Base-by-base conservation (phyloP, 2,113 vertebrate genomes). In the Sterrhoptilus dennistouni region DNA sequence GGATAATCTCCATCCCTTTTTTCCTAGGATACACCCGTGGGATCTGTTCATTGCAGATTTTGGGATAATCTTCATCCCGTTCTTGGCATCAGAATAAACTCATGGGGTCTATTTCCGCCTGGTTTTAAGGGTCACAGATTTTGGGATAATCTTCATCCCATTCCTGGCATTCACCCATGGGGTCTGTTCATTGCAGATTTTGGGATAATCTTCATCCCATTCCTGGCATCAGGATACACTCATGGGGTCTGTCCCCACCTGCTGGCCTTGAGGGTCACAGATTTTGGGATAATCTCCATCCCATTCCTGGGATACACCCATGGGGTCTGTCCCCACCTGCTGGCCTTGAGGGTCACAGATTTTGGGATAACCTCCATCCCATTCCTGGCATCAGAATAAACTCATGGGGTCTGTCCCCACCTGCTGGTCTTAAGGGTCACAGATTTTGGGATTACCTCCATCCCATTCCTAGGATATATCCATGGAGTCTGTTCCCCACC, bases 1-100 rank as follows among this genome's bases (percentile, higher is more conserved):
- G 74, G 44, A 36, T n/a, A 5, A 33, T 0, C 29, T 27, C 50
- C 36, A 42, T 25, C 36, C 7, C 52, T n/a, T 0, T n/a, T 38
- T 38, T 57, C 31, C 29, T 25, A 16, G 50, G 36, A 28, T 35
- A 3, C 25, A 50, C 49, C 13, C 24, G 15, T 12, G 24, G 50
- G 15, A 14, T 28, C 50, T 28, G 50, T 52, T 17, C 17, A 27
- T 7, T 6, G 9, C 35, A 61, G 36, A 40, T 20, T 20, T 28
- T 20, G 59, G 59, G 59, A 28, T 61, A 12, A 24, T 8, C 31
- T 16, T 18, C 40, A 35, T 22, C 40, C 8, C 40, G 35, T 1
- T 59, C n/a, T 31, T 22, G 24, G 33, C 33, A n/a, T n/a, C n/a
- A n/a, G n/a, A n/a, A n/a, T n/a, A n/a, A n/a, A n/a, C n/a, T n/a